phyloP scores from a whole-genome alignment of 2,888 invertebrate genomes.

The Troglohyphantes excavatus region DNA sequence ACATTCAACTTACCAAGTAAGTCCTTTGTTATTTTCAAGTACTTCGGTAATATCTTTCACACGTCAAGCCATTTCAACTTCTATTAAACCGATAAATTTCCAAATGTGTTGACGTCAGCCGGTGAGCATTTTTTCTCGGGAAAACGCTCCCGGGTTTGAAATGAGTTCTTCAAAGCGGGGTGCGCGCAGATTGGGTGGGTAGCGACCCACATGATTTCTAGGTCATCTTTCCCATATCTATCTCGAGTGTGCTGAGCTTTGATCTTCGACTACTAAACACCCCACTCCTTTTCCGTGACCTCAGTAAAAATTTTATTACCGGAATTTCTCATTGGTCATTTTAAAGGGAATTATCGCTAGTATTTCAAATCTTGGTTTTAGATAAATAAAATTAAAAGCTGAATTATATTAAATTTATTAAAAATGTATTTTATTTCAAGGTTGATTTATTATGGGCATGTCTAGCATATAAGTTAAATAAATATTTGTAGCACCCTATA shows the following conservation, averaged over 20 bases:
- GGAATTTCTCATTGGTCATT: too few species aligned
- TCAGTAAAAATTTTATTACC: neutral
- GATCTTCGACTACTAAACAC: neutral
- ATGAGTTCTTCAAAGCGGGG: neutral
- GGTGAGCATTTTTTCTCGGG: neutral
- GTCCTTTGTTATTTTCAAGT: too few species aligned
- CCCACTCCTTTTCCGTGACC: neutral
- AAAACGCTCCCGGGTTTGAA: neutral
- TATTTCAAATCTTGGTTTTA: too few species aligned
- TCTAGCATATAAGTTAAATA: too few species aligned
- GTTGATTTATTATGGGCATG: too few species aligned
- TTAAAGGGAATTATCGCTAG: too few species aligned
- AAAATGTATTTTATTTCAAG: too few species aligned
- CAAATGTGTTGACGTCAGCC: neutral
- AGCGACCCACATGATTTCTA: neutral
- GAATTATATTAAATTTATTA: too few species aligned
- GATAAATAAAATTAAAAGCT: too few species aligned
- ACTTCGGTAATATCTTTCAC: too few species aligned
- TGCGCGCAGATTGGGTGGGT: neutral
- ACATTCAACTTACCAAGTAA: too few species aligned
- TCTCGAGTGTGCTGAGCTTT: neutral
- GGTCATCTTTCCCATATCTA: neutral
- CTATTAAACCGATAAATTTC: neutral
- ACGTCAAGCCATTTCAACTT: neutral
- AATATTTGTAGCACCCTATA: too few species aligned